Evolutionary conservation across 2,113 vertebrate species (phyloP), one percentile per base, ranked within the genome.

Genomic region (Collichthys lucidus): DNA sequence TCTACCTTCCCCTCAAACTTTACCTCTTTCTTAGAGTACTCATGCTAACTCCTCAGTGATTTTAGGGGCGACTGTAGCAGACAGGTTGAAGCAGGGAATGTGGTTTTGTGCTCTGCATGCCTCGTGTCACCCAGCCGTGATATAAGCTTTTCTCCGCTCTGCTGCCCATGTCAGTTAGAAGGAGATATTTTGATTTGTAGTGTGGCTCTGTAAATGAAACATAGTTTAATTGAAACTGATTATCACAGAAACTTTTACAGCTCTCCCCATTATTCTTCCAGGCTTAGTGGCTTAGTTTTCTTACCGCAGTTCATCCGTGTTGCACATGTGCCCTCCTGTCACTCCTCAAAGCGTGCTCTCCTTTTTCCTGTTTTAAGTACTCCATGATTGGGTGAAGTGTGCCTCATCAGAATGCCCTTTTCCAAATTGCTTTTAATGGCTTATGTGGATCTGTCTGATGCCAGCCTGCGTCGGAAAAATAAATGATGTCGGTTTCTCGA

Each of bases 381-480:
- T 73, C 69, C 52, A 44, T 83, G 79, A 90, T 74, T 84, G 71
- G 62, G 59, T 62, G 59, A 84, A 87, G 85, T 84, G 79, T 40
- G 67, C 83, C 84, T 93, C 81, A 76, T 91, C 70, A 88, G 86
- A 88, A 91, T 84, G 59, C 84, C 65, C 74, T 63, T 86, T 85
- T 83, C 77, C 88, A 91, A 85, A 93, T 92, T 86, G 81, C 83
- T 70, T 85, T 85, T 91, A 92, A 92, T 89, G 88, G 85, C 90
- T 81, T 46, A 31, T 80, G 81, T 73, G 82, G 87, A 74, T 88
- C 77, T 20, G 83, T 55, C 81, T 85, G 82, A 83, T 89, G 86
- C 88, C 88, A 87, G 84, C 82, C 62, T 65, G 77, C 3, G 31
- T 80, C 17, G 91, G 91, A 92, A 91, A 92, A 94, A 75, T 78